Base-by-base conservation (phyloP, 92 coral and sea anemone species). In the Porites cylindrica region DNA sequence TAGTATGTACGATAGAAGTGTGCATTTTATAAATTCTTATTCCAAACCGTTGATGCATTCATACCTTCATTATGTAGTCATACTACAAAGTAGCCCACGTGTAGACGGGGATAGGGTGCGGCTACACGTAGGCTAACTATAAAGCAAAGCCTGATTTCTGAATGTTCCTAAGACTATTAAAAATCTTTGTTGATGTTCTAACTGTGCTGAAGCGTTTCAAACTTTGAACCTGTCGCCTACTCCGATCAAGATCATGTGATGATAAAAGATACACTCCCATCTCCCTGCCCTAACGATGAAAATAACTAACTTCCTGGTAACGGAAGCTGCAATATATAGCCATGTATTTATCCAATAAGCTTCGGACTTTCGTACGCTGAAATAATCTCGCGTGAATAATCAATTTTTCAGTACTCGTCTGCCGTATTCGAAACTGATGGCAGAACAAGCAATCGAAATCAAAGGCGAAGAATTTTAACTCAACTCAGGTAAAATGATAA, bases 251-350 rank as follows among this genome's bases (percentile, higher is more conserved):
- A 56, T 75, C 78, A 52, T 53, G 64, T 75, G 78, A 67, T 51
- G 66, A 69, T 17, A 29, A 29, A 17, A 53, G 58, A 50, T 64
- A 70, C 70, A 38, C 78, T 82, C 78, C 86, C 71, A 10, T 51
- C 66, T 82, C 78, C 86, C 71, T 26, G 66, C 76, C 76, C 26
- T 81, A 19, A 72, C 79, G 24, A 62, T 70, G 81, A 73, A 71
- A 83, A 72, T 51, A 16, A 73, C 77, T 10, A 47, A 75, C 81
- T 83, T 83, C 87, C 87, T 83, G 87, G 21, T 72, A 47, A 62
- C 14, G 24, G n/a, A 38, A 62, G 16, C 51, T 47, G 20, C 79
- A 71, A 59, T 60, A 73, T 73, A 83, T 75, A 73, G 87, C 18
- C 87, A 17, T 83, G 54, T 69, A 58, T 54, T 29, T 52, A 80